Evolutionary conservation across 2,888 invertebrate species (phyloP), one percentile per base, ranked within the genome.

Genomic region (Drosophila basisetae): DNA sequence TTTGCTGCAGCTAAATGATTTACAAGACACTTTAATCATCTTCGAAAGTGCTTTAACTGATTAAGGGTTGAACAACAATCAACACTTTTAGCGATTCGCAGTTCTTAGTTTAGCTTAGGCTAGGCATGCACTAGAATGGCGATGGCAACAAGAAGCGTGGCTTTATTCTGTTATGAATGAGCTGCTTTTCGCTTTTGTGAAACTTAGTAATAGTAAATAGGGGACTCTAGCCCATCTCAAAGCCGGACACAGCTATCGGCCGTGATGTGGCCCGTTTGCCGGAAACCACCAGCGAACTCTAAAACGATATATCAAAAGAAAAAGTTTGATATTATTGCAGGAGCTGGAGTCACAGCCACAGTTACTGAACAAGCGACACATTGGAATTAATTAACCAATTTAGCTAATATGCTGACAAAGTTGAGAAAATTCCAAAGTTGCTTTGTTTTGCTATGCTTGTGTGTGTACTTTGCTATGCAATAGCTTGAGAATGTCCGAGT

Each of bases 371-470:
- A 16, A 39, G 55, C 66, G 66, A 54, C 82, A 60, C 73, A 76
- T 73, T 74, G 71, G 76, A 84, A 87, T 84, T 87, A 84, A 84
- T 84, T 80, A 84, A 73, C 68, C 82, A 84, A 82, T 87, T 87
- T 68, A 71, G 73, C 80, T 74, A 73, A 80, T 77, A 74, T 74
- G 78, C 75, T 65, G 49, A 63, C 53, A 68, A 81, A 80, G 77
- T 86, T 76, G 59, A 35, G 59, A 67, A 80, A 70, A 68, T 31
- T 52, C 47, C 33, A 77, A 73, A 76, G 69, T 66, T 78, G 35
- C 55, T 47, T 30, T 55, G 55, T 49, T 18, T 16, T 37, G 39
- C 58, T 16, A 41, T 39, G 61, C 18, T 2, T 41, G 47, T 47
- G 47, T 47, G 16, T 16, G 47, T 25, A 16, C 25, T 2, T 22